A percentile compares a stretch with the other conserved stretches of the same genome.
phyloP scores from a whole-genome alignment of 2,888 invertebrate genomes.

The Siphonodentalium dalli region DNA sequence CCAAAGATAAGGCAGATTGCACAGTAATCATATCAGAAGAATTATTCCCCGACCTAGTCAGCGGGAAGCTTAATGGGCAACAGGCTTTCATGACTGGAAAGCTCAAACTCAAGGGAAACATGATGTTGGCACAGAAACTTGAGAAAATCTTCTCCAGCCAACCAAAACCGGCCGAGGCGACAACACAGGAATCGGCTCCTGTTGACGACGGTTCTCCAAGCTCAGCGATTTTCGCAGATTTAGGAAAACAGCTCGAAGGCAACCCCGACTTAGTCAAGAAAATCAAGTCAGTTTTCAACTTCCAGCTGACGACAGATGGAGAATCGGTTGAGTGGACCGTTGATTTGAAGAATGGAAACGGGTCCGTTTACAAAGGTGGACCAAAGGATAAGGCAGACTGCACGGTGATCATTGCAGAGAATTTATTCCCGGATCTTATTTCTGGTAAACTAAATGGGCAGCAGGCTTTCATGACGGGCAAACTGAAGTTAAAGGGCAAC shows the following conservation, averaged over 20 bases:
- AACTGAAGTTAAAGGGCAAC: constrained; percentile 89
- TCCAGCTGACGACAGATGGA: constrained; percentile 84
- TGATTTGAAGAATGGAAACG: constrained; percentile 78
- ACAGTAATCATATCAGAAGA: constrained; percentile 85
- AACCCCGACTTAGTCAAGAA: constrained; percentile 75
- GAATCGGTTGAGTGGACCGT: constrained; percentile 79
- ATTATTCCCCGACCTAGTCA: constrained; percentile 79
- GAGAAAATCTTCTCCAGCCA: constrained; percentile 76
- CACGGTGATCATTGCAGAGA: constrained; percentile 84
- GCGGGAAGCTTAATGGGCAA: constrained; percentile 67
- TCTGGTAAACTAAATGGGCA: constrained; percentile 67
- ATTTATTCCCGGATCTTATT: constrained; percentile 80
- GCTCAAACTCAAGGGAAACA: constrained; percentile 88
- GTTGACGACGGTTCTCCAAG: constrained; percentile 74
- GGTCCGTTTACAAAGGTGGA: constrained; percentile 77
- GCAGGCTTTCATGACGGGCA: constrained; percentile 87
- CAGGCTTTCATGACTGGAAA: constrained; percentile 89
- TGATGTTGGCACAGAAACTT: constrained; percentile 91
- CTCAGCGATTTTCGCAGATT: constrained; percentile 76
- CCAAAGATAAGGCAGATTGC: constrained; percentile 81
- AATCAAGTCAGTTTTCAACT: constrained; percentile 83
- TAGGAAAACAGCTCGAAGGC: constrained; percentile 76
- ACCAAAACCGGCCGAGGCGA: constrained; percentile 51
- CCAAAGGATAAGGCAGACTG: constrained; percentile 82
- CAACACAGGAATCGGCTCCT: too few species aligned